These are phyloP conservation scores for Philhelius pedissequus DNA, from an alignment of 2,888 invertebrate genomes.

Conservation along the genomic window DNA sequence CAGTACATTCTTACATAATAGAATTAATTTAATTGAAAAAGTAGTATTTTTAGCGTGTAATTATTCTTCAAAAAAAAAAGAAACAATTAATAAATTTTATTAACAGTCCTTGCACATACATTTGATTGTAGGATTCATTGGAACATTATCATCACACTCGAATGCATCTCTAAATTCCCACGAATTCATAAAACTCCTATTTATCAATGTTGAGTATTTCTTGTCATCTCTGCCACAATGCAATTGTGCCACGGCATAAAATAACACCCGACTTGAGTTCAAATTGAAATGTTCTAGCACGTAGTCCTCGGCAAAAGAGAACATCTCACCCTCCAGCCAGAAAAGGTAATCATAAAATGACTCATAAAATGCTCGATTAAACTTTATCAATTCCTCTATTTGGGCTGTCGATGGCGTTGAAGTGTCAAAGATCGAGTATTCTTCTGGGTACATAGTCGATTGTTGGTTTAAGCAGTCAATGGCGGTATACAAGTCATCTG, in stretches of 20 bases:
- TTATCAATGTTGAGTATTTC: slow-evolving; percentile 72
- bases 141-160: slow-evolving; percentile 70
- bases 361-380: slow-evolving; percentile 73
- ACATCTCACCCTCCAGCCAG: slow-evolving; percentile 76
- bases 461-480: slow-evolving; percentile 74
- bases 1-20: too few species aligned
- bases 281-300: slow-evolving; percentile 74
- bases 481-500: slow-evolving; percentile 75
- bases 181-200: slow-evolving; percentile 76
- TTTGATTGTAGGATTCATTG: slow-evolving; percentile 75
- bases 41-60: too few species aligned
- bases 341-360: slow-evolving; percentile 74
- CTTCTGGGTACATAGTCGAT: slow-evolving; percentile 68
- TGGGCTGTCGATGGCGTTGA: slow-evolving; percentile 69
- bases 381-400: slow-evolving; percentile 71
- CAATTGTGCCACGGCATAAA: slow-evolving; percentile 76
- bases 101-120: slow-evolving; percentile 72
- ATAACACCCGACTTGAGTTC: slow-evolving; percentile 72
- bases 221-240: slow-evolving; percentile 73
- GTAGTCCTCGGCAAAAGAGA: slow-evolving; percentile 75
- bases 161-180: slow-evolving; percentile 74
- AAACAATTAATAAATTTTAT: too few species aligned
- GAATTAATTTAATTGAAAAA: too few species aligned
- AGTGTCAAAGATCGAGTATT: slow-evolving; percentile 68
- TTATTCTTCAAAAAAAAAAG: too few species aligned